These are phyloP conservation scores for Coturnix japonica DNA, from an alignment of 2,113 vertebrate species.

Conservation along the genomic window DNA sequence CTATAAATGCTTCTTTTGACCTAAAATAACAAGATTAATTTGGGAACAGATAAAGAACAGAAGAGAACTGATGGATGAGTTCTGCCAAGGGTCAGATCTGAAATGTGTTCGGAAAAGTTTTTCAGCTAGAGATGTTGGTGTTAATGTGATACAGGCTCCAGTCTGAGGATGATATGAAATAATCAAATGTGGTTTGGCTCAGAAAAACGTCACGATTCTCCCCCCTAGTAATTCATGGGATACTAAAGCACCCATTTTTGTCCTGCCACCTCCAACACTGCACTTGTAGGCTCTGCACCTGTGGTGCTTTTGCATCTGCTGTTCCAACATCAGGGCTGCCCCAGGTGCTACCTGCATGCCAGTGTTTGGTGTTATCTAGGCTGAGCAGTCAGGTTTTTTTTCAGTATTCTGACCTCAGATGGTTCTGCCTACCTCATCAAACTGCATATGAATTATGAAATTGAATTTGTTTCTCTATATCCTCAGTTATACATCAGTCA, in stretches of 20 bases:
- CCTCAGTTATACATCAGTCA: background rate
- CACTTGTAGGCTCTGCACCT: background rate
- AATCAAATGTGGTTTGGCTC: background rate
- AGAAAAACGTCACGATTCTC: background rate
- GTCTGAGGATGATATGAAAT: background rate
- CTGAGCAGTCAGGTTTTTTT: background rate
- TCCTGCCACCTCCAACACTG: background rate
- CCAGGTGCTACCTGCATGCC: background rate
- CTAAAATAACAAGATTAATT: background rate
- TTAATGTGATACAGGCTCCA: background rate
- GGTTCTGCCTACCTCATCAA: background rate
- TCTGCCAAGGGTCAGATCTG: background rate
- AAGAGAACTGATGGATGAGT: background rate
- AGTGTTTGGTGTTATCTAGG: background rate
- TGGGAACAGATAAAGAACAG: background rate
- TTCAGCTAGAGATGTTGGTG: background rate
- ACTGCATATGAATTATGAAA: background rate
- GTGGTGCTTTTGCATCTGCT: background rate
- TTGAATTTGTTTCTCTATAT: background rate
- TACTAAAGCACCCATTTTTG: rapidly evolving
- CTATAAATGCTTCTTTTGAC: background rate
- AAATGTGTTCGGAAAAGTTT: background rate
- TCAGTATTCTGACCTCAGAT: background rate
- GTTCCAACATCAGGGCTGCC: background rate
- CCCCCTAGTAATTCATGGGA: background rate